Base-by-base conservation (phyloP, 2,113 vertebrate species). In the Microtus montanus region DNA sequence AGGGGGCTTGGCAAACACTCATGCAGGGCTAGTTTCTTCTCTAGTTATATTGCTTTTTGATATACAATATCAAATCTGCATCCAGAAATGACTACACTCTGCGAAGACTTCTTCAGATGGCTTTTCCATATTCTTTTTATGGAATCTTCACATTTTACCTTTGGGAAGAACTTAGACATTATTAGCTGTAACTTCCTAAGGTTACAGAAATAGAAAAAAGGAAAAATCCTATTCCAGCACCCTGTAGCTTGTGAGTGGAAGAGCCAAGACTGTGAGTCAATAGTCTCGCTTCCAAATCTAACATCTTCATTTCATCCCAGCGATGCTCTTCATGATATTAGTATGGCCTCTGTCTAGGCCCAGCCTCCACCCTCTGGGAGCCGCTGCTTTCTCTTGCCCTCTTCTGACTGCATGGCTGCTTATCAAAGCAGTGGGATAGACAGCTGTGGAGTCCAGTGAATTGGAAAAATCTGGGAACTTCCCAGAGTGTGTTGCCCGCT, bases 91-190 rank as follows among this genome's bases (percentile, higher is more conserved):
- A 73, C 20, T 33, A 52, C 13, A 71, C 47, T 35, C 22, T 58
- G 44, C 7, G 24, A 89, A 84, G 8, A 5, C 75, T 92, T 87
- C 78, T 94, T 71, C 64, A 89, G 82, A n/a, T 73, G 87, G 11
- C 28, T 89, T 79, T 68, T 94, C 70, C 64, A 33, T 91, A n/a
- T 28, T 94, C 71, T 77, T 74, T 78, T 95, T 80, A 66, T 91
- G 41, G 90, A 92, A 78, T 77, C n/a, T 90, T 93, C 77, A 30
- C n/a, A 20, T 52, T 4, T 87, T 85, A 85, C 58, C 61, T 77
- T 78, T 58, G 71, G 86, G 83, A 92, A 66, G 24, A 70, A 58
- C 77, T 52, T 13, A 82, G 44, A 12, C 41, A 64, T 90, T 20
- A 30, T 71, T 52, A 91, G 1, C 52, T 75, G 17, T 90, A 86